A percentile compares a stretch with the other conserved stretches of the same genome.
These are phyloP conservation scores for Sminthurides aquaticus DNA, from an alignment of 2,888 invertebrate species.

Conservation along the genomic window DNA sequence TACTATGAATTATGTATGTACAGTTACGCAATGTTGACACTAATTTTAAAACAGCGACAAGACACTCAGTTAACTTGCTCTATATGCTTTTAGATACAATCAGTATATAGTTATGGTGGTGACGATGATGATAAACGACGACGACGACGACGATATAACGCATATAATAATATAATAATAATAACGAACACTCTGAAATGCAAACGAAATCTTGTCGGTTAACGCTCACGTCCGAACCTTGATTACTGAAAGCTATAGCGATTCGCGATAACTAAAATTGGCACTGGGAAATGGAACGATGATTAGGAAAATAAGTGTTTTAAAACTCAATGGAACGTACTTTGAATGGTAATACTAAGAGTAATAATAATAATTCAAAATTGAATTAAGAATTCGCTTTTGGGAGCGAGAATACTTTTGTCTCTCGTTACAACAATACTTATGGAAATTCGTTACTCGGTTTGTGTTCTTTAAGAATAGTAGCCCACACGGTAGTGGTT, in stretches of 20 bases:
- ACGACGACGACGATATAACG: background rate
- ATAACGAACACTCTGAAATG: background rate
- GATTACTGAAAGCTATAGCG: background rate
- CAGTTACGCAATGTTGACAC: background rate
- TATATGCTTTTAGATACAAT: background rate
- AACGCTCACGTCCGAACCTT: background rate
- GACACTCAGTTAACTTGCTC: slow-evolving; percentile 5
- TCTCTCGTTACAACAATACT: too few relatives aligned
- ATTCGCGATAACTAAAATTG: background rate
- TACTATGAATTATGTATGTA: background rate
- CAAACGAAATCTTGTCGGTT: background rate
- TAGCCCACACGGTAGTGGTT: too few relatives aligned
- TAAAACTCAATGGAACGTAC: background rate
- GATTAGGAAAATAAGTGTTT: background rate
- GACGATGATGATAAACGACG: background rate
- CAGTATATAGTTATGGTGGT: background rate
- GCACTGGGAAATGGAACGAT: background rate
- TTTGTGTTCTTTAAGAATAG: too few relatives aligned
- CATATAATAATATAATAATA: background rate
- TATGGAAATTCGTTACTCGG: too few relatives aligned
- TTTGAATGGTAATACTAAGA: background rate
- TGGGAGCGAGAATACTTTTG: too few relatives aligned
- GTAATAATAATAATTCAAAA: too few relatives aligned
- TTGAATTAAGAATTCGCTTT: too few relatives aligned
- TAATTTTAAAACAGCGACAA: slow-evolving; percentile 3